Evolutionary conservation across 2,113 vertebrate species (phyloP).

Genomic region (Sterna hirundo): DNA sequence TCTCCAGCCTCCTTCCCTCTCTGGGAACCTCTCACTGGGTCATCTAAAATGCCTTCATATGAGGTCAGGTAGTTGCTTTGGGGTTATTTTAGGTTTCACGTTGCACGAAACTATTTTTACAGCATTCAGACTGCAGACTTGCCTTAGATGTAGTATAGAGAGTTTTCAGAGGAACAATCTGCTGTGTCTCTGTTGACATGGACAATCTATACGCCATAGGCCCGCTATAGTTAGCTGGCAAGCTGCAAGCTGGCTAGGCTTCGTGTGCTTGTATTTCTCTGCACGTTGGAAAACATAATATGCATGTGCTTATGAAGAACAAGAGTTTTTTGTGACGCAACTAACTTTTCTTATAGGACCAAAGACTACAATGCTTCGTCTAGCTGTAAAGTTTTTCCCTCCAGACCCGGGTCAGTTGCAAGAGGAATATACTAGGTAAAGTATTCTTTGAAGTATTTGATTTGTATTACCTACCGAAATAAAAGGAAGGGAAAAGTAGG

Average conservation of each 20-base stretch:
- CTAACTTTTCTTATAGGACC: conserved; percentile 79
- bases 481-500: background rate
- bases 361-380: conserved; percentile 85
- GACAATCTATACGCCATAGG: background rate
- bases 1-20: background rate
- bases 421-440: conserved; percentile 93
- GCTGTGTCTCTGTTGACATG: background rate
- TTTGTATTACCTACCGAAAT: background rate
- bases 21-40: background rate
- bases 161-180: background rate
- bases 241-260: background rate
- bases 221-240: background rate
- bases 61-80: background rate
- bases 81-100: rapidly evolving
- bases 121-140: background rate
- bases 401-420: conserved; percentile 96
- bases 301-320: background rate
- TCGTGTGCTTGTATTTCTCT: background rate
- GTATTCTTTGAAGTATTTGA: background rate
- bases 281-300: background rate
- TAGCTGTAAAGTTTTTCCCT: conserved; percentile 97
- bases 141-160: background rate
- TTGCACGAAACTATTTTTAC: background rate
- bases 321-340: background rate
- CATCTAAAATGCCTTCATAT: background rate